phyloP scores from a whole-genome alignment of 2,888 invertebrate species.

The Anticlea derivata region DNA sequence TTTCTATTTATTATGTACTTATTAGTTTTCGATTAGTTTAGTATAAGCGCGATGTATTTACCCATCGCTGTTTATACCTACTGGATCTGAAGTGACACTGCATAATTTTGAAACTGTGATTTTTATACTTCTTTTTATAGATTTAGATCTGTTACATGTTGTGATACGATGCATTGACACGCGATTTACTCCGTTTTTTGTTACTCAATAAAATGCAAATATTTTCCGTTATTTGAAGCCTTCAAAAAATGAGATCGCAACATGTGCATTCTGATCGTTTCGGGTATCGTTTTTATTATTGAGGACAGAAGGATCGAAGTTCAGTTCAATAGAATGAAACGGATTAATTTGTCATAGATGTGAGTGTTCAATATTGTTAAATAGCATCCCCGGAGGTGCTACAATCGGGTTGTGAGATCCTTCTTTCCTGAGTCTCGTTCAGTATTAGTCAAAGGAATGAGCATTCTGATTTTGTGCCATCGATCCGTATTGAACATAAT shows the following conservation, averaged over 20 bases:
- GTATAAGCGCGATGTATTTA: conserved; percentile 65
- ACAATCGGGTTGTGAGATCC: conserved; percentile 79
- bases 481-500: conserved; percentile 77
- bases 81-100: conserved; percentile 80
- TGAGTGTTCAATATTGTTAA: conserved; percentile 59
- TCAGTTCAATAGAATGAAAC: conserved; percentile 37
- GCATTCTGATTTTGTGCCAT: conserved; percentile 80
- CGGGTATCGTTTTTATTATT: conserved; percentile 60
- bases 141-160: conserved; percentile 80
- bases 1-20: conserved; percentile 77
- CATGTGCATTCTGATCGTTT: conserved; percentile 68
- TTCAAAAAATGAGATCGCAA: conserved; percentile 62
- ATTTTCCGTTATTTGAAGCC: conserved; percentile 50
- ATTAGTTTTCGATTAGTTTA: conserved; percentile 72
- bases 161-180: conserved; percentile 64
- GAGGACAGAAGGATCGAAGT: conserved; percentile 74
- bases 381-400: conserved; percentile 70
- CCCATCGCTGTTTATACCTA: conserved; percentile 68
- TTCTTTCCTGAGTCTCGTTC: conserved; percentile 76
- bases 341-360: conserved; percentile 13
- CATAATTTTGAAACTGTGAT: conserved; percentile 83
- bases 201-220: conserved; percentile 27
- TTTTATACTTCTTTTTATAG: conserved; percentile 80
- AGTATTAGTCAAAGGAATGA: conserved; percentile 80
- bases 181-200: conserved; percentile 33